Percentiles rank a stretch among this genome's conserved stretches.
Conservation (phyloP, 2,113 vertebrate species). For the Gambusia affinis region DNA sequence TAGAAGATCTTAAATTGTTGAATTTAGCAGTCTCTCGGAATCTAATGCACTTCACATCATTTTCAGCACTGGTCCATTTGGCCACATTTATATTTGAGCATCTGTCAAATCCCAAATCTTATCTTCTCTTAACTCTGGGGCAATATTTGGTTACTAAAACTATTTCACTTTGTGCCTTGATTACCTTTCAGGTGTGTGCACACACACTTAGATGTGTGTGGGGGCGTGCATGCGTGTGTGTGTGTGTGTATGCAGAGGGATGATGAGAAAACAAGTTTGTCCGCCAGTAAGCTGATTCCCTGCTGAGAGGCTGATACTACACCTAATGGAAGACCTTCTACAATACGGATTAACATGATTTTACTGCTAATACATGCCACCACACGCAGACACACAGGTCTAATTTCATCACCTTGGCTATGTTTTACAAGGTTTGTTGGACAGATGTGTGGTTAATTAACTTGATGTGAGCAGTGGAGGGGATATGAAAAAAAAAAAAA, state of each 20-base stretch:
- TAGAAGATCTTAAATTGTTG: constrained; percentile 38
- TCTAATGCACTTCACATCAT: constrained; percentile 41
- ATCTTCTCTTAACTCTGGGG: constrained; percentile 40
- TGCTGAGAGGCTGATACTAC: constrained; percentile 63
- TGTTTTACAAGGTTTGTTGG: constrained; percentile 68
- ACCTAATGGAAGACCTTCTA: constrained; percentile 67
- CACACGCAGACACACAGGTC: constrained; percentile 21
- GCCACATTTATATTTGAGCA: constrained; percentile 50
- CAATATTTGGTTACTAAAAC: constrained; percentile 42
- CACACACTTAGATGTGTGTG: background rate
- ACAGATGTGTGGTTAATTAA: constrained; percentile 76
- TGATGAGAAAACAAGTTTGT: constrained; percentile 63
- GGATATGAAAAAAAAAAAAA: constrained; percentile 36
- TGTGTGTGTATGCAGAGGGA: constrained; percentile 38
- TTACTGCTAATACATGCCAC: constrained; percentile 59
- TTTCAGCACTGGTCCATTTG: constrained; percentile 54
- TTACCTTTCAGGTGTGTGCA: constrained; percentile 13
- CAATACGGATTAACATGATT: constrained; percentile 69
- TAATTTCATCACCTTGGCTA: constrained; percentile 69
- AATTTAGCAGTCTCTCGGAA: constrained; percentile 49
- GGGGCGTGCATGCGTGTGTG: background rate
- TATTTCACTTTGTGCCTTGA: constrained; percentile 16
- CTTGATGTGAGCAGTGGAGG: constrained; percentile 58
- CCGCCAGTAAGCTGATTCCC: constrained; percentile 70
- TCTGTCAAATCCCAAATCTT: constrained; percentile 56